Conservation (phyloP, 2,797 vertebrate genomes). For the Manis pentadactyla region DNA sequence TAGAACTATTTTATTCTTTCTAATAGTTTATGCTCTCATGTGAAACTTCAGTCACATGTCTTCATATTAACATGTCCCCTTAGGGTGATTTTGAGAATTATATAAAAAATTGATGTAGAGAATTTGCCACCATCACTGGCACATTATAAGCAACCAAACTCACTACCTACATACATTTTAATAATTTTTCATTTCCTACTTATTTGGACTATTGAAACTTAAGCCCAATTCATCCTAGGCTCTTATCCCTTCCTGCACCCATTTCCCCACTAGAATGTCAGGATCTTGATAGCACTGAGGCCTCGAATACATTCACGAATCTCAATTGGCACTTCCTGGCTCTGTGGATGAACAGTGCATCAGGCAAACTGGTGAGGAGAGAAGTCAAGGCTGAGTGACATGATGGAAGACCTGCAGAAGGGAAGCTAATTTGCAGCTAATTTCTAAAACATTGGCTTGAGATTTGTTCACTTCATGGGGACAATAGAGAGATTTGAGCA, state of each 20-base stretch:
- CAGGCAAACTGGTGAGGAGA: conserved; percentile 57
- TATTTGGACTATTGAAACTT: conserved; percentile 7
- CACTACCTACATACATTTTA: background rate
- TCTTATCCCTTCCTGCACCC: background rate
- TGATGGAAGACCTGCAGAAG: conserved; percentile 44
- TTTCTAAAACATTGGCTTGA: conserved; percentile 70
- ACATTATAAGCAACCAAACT: background rate
- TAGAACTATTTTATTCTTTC: no score
- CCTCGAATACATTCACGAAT: background rate
- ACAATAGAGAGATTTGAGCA: conserved; percentile 54
- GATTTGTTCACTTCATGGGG: conserved; percentile 65
- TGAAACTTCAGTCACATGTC: background rate
- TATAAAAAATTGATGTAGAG: background rate
- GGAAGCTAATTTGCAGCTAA: conserved; percentile 64
- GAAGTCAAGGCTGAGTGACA: conserved; percentile 58
- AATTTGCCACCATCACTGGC: background rate
- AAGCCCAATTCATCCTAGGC: background rate
- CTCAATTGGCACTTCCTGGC: conserved; percentile 33
- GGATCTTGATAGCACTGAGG: background rate
- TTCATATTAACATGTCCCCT: background rate
- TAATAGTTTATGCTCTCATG: no score
- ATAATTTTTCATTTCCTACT: background rate
- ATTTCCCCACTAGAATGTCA: background rate
- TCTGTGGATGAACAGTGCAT: background rate
- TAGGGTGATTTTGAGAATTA: background rate